phyloP scores from a whole-genome alignment of 2,888 invertebrate genomes.

The Agrochola circellaris region DNA sequence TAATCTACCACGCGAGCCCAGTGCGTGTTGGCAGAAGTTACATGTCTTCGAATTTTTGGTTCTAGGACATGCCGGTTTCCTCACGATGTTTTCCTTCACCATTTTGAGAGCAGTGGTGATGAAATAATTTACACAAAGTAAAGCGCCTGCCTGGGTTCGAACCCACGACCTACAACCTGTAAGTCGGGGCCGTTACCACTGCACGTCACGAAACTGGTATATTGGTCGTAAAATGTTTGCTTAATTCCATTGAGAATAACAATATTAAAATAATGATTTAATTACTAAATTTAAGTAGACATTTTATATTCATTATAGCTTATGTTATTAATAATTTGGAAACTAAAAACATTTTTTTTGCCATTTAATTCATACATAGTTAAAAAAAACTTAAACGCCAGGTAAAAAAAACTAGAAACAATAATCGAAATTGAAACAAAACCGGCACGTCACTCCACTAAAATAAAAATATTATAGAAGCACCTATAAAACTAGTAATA shows the following conservation, averaged over 20 bases:
- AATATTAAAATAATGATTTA: background rate
- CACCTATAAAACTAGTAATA: conserved; percentile 72
- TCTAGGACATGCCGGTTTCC: too few species aligned
- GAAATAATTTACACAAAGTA: too few species aligned
- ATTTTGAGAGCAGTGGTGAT: too few species aligned
- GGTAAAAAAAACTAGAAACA: too few species aligned
- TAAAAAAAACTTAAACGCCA: background rate
- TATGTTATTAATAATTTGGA: background rate
- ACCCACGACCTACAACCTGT: too few species aligned
- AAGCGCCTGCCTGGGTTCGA: too few species aligned
- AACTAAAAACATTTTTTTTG: background rate
- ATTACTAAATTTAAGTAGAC: background rate
- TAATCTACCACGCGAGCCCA: too few species aligned
- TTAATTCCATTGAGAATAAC: background rate
- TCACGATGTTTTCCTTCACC: too few species aligned
- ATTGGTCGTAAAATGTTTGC: background rate
- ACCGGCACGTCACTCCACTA: conserved; percentile 32
- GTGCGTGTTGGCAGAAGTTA: too few species aligned
- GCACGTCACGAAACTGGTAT: too few species aligned
- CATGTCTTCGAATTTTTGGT: too few species aligned
- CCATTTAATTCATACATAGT: background rate
- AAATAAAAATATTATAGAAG: conserved; percentile 63
- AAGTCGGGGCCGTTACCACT: too few species aligned
- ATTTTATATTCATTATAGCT: background rate
- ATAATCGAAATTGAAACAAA: conserved; percentile 28